Percentiles rank a stretch among this genome's conserved stretches.
Conservation (phyloP, 2,888 invertebrate species). For the Arrhopalites spinosus region DNA sequence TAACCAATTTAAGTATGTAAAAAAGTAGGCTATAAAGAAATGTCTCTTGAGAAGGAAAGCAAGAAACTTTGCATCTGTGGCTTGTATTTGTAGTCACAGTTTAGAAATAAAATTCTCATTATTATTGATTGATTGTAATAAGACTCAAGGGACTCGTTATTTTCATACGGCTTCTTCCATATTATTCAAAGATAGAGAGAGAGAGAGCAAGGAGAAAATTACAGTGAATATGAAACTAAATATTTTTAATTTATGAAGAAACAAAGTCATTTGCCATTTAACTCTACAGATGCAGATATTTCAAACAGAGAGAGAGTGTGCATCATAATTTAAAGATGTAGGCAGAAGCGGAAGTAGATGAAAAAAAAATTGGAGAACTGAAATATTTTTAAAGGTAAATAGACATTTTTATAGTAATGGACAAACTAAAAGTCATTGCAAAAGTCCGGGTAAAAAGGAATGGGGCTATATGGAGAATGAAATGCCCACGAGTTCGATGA, state of each 20-base stretch:
- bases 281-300: neutral
- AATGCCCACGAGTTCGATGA: too few relatives aligned
- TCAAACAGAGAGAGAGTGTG: neutral
- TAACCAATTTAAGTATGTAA: too few relatives aligned
- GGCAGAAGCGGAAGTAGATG: neutral
- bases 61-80: neutral
- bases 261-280: neutral
- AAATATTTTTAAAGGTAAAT: neutral
- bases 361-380: neutral
- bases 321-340: too few relatives aligned
- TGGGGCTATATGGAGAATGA: too few relatives aligned
- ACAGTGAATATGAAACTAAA: neutral
- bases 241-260: neutral
- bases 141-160: conserved; percentile 8
- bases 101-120: conserved; percentile 23
- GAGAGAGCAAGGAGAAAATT: neutral
- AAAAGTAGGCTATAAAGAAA: too few relatives aligned
- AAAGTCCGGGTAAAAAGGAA: too few relatives aligned
- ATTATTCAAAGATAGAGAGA: neutral
- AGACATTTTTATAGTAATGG: neutral
- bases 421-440: too few relatives aligned
- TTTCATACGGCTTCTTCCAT: neutral
- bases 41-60: too few relatives aligned
- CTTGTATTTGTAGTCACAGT: neutral
- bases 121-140: conserved; percentile 30